phyloP scores from a whole-genome alignment of 1,140 invertebrate species.

The Drosophila eugracilis region DNA sequence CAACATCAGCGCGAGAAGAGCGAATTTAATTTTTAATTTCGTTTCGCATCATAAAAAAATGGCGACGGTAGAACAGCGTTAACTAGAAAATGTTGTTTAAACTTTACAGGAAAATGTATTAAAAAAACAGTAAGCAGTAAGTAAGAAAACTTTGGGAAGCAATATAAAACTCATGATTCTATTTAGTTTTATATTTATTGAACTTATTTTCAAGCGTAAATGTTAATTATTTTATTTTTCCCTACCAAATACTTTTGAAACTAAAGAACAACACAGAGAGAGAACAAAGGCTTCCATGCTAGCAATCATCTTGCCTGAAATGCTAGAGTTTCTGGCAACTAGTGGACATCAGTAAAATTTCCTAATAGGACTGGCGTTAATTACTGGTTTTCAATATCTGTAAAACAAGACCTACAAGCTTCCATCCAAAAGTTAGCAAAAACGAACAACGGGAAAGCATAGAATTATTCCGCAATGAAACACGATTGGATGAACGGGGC shows the following conservation, averaged over 20 bases:
- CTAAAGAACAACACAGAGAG: too few relatives aligned
- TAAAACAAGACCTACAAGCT: not conserved
- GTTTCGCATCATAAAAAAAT: constrained; percentile 73
- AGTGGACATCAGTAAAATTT: constrained; percentile 3
- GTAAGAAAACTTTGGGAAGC: not conserved
- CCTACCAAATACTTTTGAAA: not conserved
- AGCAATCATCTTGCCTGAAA: not conserved
- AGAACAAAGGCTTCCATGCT: too few relatives aligned
- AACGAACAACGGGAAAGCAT: constrained; percentile 2
- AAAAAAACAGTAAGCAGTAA: too few relatives aligned
- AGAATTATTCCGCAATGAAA: constrained; percentile 3
- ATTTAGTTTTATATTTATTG: too few relatives aligned
- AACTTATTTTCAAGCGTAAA: too few relatives aligned
- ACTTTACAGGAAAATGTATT: not conserved
- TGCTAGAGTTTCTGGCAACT: not conserved
- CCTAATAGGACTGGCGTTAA: not conserved
- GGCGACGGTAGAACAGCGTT: not conserved
- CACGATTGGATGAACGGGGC: constrained; percentile 12
- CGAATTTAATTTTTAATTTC: constrained; percentile 79
- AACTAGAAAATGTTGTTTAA: not conserved
- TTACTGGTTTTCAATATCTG: constrained; percentile 16
- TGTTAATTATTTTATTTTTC: too few relatives aligned
- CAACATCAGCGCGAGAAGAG: constrained; percentile 52
- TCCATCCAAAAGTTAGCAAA: not conserved
- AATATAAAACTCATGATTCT: too few relatives aligned